Conservation (phyloP, 2,797 vertebrate genomes). For the Clarias platycephalus region DNA sequence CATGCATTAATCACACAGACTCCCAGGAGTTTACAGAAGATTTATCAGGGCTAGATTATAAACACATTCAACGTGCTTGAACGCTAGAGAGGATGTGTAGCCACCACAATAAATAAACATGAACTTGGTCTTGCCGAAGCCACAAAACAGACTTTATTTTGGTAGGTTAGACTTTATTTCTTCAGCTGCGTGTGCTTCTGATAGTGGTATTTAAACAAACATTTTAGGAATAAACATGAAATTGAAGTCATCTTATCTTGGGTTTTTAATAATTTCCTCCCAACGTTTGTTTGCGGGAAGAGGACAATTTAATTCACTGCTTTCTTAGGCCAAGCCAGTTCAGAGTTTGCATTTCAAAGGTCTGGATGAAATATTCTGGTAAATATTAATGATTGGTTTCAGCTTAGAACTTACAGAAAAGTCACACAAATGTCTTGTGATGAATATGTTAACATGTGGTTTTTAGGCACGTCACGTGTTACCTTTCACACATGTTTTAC, state of each 20-base stretch:
- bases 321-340: slow-evolving; percentile 29
- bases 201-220: slow-evolving; percentile 30
- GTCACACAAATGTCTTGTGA: background rate
- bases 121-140: slow-evolving; percentile 31
- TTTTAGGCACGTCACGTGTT: background rate
- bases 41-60: slow-evolving; percentile 45
- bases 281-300: slow-evolving; percentile 45
- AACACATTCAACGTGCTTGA: slow-evolving; percentile 33
- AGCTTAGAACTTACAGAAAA: background rate
- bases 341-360: slow-evolving; percentile 44
- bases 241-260: slow-evolving; percentile 49
- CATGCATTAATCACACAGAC: slow-evolving; percentile 33
- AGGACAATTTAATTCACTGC: slow-evolving; percentile 23
- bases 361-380: slow-evolving; percentile 31
- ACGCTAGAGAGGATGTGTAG: slow-evolving; percentile 31
- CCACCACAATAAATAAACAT: slow-evolving; percentile 51
- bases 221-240: slow-evolving; percentile 48
- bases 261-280: slow-evolving; percentile 45
- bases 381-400: slow-evolving; percentile 39
- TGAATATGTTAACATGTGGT: background rate
- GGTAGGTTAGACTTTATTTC: slow-evolving; percentile 46
- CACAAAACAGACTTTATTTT: slow-evolving; percentile 43
- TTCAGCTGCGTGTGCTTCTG: slow-evolving; percentile 32
- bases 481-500: background rate
- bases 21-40: slow-evolving; percentile 32